A percentile compares a stretch with the other conserved stretches of the same genome.
Evolutionary conservation across 2,888 invertebrate genomes (phyloP).

Genomic region (Sminthurides aquaticus): DNA sequence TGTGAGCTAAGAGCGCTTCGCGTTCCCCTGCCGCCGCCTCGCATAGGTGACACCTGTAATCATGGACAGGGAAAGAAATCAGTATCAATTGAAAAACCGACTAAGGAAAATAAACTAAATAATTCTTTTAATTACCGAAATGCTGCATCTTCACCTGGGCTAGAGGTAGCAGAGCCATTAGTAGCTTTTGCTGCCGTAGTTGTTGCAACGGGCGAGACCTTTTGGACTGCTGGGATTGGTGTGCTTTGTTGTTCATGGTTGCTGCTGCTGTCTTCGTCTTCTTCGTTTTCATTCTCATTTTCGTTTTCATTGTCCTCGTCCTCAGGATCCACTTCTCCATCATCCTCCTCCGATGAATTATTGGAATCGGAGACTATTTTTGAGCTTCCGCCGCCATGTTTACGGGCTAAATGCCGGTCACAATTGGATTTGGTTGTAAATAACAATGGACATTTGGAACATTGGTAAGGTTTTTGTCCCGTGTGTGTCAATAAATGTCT

Average conservation of each 20-base stretch:
- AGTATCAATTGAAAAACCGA: background rate
- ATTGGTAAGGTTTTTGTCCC: slow-evolving; percentile 90
- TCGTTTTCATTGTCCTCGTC: slow-evolving; percentile 22
- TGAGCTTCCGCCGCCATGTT: slow-evolving; percentile 57
- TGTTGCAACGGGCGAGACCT: too few species aligned
- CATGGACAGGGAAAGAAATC: background rate
- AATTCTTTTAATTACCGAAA: slow-evolving; percentile 21
- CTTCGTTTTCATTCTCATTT: slow-evolving; percentile 17
- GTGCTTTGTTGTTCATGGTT: slow-evolving; percentile 35
- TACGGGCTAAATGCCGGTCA: slow-evolving; percentile 83
- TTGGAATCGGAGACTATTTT: slow-evolving; percentile 50
- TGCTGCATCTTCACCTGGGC: slow-evolving; percentile 31
- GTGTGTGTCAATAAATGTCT: slow-evolving; percentile 92
- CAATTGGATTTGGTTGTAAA: slow-evolving; percentile 97
- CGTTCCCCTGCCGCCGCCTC: slow-evolving; percentile 52
- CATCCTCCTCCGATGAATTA: slow-evolving; percentile 48
- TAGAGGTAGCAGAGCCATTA: slow-evolving; percentile 16
- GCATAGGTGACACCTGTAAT: slow-evolving; percentile 80
- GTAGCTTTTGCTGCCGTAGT: slow-evolving; percentile 28
- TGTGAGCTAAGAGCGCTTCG: slow-evolving; percentile 32
- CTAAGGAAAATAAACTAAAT: background rate
- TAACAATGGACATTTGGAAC: slow-evolving; percentile 81
- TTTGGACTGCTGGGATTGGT: slow-evolving; percentile 17
- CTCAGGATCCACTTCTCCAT: slow-evolving; percentile 32
- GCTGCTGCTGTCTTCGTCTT: slow-evolving; percentile 35